Percentiles rank a stretch among this genome's conserved stretches.
Conservation (phyloP, 2,797 vertebrate species). For the Melanotaenia pygmaea region DNA sequence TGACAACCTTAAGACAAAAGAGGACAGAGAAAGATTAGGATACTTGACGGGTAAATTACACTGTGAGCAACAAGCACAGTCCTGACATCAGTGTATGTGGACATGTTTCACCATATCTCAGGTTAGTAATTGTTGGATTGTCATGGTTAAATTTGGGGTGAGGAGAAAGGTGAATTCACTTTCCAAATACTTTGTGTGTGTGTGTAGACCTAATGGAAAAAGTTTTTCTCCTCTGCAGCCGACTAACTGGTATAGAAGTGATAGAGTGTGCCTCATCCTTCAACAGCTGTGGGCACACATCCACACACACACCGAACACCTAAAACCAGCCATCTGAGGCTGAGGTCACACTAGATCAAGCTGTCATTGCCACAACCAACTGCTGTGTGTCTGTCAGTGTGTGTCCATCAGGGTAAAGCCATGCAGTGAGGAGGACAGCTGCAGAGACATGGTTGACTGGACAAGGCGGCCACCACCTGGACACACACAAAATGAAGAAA, state of each 20-base stretch:
- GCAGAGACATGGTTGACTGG: constrained; percentile 58
- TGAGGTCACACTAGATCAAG: constrained; percentile 62
- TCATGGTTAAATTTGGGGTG: not conserved
- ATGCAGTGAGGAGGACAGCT: constrained; percentile 58
- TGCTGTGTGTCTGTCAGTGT: constrained; percentile 5
- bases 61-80: constrained; percentile 20
- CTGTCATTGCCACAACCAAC: constrained; percentile 40
- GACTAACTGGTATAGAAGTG: constrained; percentile 57
- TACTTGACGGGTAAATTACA: constrained; percentile 25
- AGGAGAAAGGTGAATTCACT: not conserved
- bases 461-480: constrained; percentile 59
- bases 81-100: constrained; percentile 1
- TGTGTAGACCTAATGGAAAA: constrained; percentile 18
- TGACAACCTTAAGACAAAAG: constrained; percentile 33
- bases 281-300: constrained; percentile 55
- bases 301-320: constrained; percentile 39
- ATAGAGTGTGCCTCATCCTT: constrained; percentile 58
- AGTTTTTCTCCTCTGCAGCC: constrained; percentile 44
- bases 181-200: not conserved
- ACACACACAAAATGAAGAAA: constrained; percentile 15
- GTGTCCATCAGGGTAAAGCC: constrained; percentile 62
- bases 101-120: not conserved
- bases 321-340: constrained; percentile 37
- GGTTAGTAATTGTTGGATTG: not conserved
- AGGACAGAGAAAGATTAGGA: constrained; percentile 36